phyloP scores from a whole-genome alignment of 2,113 vertebrate species.

The Xenopus laevis region DNA sequence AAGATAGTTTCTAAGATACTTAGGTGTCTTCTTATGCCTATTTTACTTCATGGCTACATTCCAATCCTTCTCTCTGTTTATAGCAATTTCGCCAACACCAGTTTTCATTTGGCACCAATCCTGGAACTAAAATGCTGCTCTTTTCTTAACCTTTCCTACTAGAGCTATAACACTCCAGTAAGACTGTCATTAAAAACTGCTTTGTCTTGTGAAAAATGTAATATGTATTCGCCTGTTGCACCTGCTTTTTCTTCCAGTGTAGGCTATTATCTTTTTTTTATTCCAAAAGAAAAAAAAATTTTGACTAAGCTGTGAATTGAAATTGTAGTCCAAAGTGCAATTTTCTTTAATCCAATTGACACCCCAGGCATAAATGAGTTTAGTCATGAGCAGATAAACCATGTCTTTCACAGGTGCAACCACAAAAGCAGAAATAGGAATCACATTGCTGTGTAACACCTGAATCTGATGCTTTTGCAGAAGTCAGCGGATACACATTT shows the following conservation, averaged over 20 bases:
- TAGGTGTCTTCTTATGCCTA: not conserved
- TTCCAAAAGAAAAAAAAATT: not conserved
- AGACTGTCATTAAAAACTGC: slow-evolving; percentile 26
- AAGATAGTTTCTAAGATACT: too few species aligned
- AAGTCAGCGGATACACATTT: too few species aligned
- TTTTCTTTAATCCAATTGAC: slow-evolving; percentile 8
- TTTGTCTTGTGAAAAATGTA: slow-evolving; percentile 16
- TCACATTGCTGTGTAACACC: too few species aligned
- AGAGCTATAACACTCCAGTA: slow-evolving; percentile 16
- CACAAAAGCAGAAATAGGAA: too few species aligned
- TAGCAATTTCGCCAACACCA: slow-evolving; percentile 25
- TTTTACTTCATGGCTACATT: slow-evolving; percentile 8
- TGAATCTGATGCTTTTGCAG: too few species aligned
- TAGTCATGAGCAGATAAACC: not conserved
- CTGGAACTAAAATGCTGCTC: slow-evolving; percentile 28
- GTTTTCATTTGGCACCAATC: slow-evolving; percentile 16
- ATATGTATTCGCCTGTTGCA: not conserved
- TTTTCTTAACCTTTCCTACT: slow-evolving; percentile 28
- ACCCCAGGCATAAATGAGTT: not conserved
- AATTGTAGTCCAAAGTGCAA: not conserved
- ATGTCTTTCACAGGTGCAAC: not conserved
- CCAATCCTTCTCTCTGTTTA: slow-evolving; percentile 24
- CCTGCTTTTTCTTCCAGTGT: not conserved
- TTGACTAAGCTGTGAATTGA: not conserved
- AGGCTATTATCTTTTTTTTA: too few species aligned